These are phyloP conservation scores for Hafferia zeledoni DNA, from an alignment of 2,797 vertebrate species.

Conservation along the genomic window DNA sequence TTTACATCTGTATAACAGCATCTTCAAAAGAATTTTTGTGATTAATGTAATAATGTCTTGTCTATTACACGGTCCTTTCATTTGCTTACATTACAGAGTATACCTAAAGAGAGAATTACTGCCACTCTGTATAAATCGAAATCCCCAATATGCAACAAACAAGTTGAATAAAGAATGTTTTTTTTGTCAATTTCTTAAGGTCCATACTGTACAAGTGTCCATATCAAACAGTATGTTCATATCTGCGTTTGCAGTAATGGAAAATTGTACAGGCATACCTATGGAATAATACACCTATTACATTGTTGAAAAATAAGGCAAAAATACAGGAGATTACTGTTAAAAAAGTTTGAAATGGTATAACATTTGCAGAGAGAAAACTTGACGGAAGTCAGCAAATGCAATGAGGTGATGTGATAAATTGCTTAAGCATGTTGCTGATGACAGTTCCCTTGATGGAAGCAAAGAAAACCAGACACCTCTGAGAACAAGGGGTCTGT, in stretches of 20 bases:
- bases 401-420: neutral
- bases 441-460: neutral
- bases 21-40: neutral
- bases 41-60: neutral
- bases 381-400: neutral
- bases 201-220: neutral
- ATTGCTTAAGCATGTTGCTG: rapidly evolving
- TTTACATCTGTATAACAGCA: neutral
- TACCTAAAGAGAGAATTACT: neutral
- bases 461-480: neutral
- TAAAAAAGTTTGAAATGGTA: neutral
- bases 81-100: neutral
- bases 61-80: neutral
- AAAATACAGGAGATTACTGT: neutral
- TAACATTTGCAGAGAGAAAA: neutral
- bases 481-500: neutral
- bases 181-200: neutral
- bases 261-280: neutral
- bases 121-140: neutral
- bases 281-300: neutral
- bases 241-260: neutral
- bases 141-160: rapidly evolving
- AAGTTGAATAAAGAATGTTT: neutral
- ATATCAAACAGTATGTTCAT: neutral
- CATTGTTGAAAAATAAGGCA: neutral